A percentile compares a stretch with the other conserved stretches of the same genome.
These are phyloP conservation scores for Drosophila anomalata DNA, from an alignment of 2,888 invertebrate species.

Conservation along the genomic window DNA sequence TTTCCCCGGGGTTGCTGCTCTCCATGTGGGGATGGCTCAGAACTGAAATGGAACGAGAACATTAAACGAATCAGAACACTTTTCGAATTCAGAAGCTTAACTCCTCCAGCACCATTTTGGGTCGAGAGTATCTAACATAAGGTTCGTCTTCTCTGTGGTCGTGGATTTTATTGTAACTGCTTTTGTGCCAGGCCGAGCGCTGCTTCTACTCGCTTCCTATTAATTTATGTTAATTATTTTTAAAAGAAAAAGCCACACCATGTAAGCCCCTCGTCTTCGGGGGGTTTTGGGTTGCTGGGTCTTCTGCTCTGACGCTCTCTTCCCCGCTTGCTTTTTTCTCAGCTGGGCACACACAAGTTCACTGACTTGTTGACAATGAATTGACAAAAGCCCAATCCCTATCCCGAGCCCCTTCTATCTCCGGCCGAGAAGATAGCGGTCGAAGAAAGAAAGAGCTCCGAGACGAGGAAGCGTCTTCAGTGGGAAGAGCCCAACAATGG, in stretches of 20 bases:
- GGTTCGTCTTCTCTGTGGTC: background rate
- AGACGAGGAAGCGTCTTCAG: conserved; percentile 17
- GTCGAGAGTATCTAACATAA: background rate
- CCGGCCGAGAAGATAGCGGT: conserved; percentile 34
- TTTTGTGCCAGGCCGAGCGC: conserved; percentile 41
- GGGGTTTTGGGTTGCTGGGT: conserved; percentile 41
- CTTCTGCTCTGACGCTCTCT: conserved; percentile 32
- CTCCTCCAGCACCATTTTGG: background rate
- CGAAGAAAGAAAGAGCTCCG: background rate
- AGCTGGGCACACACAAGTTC: conserved; percentile 61
- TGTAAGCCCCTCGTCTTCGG: conserved; percentile 3
- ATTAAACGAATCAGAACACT: background rate
- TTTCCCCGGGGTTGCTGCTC: background rate
- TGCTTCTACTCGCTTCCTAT: conserved; percentile 71
- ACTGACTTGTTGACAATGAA: conserved; percentile 76
- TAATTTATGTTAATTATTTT: conserved; percentile 76
- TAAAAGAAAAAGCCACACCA: conserved; percentile 68
- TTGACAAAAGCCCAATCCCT: conserved; percentile 62
- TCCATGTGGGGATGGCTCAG: background rate
- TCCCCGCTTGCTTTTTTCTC: conserved; percentile 22
- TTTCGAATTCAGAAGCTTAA: background rate
- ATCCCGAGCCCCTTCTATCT: conserved; percentile 16
- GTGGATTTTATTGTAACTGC: conserved; percentile 55
- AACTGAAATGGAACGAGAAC: background rate
- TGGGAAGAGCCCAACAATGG: conserved; percentile 51